Evolutionary conservation across 1,140 invertebrate genomes (phyloP), one percentile per base, ranked within the genome.

Genomic region (Drosophila melanogaster): DNA sequence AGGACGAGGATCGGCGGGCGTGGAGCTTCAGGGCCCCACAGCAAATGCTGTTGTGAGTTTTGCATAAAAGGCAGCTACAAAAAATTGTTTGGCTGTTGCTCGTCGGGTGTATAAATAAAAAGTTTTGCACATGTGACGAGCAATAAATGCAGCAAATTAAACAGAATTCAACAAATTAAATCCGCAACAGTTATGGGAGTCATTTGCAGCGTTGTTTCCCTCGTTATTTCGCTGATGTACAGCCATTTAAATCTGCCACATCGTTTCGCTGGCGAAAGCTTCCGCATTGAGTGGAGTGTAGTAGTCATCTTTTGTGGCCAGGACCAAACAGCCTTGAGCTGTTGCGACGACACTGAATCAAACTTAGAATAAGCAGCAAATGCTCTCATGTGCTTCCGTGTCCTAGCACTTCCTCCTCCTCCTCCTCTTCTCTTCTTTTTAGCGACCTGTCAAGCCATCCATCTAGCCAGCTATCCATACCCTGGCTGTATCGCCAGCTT

Each of bases 121-220:
- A 73, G 49, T 65, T 60, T 17, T 37, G 50, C 66, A 77, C 53
- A 71, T 55, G 72, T 73, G 81, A 77, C 66, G 64, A 66, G 69
- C 44, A 80, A 77, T 77, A 85, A 80, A 77, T 85, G 74, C 55
- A 54, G 70, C 35, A 79, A 87, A 79, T 86, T 76, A 79, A 87
- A 76, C 69, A 76, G 74, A 86, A 79, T 86, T 61, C 65, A 83
- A 79, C 61, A 87, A 86, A 86, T 79, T 77, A 62, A 83, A 83
- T 73, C 43, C 60, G 35, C 56, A 35, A 64, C 47, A 59, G 33
- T 43, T 55, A 56, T 49, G 58, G 22, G 1, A 70, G 24, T 38
- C 49, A 55, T 55, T 70, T 70, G 38, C 60, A 46, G 40, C 37
- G 49, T 35, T 37, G 49, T 47, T 65, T 56, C 51, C 11, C 40